These are phyloP conservation scores for Petrocephalus microphthalmus DNA, from an alignment of 2,113 vertebrate genomes.

Conservation along the genomic window DNA sequence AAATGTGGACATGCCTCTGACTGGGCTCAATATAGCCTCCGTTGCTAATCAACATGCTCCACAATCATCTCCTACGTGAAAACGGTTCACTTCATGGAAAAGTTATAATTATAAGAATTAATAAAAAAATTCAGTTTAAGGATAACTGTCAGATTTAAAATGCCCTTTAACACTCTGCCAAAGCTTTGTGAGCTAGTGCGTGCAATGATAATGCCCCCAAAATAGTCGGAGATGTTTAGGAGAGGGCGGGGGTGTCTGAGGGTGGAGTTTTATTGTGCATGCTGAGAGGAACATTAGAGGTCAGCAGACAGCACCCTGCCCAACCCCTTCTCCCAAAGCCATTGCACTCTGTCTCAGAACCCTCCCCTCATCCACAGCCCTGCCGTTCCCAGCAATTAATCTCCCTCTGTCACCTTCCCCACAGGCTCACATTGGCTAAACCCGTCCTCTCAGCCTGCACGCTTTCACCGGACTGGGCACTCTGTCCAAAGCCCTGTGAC, in stretches of 20 bases:
- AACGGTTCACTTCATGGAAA: background rate
- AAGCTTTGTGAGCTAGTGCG: background rate
- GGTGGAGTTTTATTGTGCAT: background rate
- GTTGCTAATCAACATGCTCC: background rate
- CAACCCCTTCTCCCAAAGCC: background rate
- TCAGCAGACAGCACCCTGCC: background rate
- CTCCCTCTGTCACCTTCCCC: conserved; percentile 3
- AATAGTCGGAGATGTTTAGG: background rate
- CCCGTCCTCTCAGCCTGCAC: background rate
- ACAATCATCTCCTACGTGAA: conserved; percentile 2
- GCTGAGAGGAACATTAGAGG: background rate
- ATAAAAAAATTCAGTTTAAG: background rate
- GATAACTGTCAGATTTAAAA: background rate
- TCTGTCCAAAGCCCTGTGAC: conserved; percentile 4
- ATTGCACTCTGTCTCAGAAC: background rate
- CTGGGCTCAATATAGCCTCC: conserved; percentile 2
- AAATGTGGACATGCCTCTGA: background rate
- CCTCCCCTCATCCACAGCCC: background rate
- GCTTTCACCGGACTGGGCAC: background rate
- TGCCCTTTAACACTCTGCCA: background rate
- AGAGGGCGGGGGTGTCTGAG: background rate
- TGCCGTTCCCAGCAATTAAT: background rate
- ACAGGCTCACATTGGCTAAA: background rate
- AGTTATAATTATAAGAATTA: background rate
- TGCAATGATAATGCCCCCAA: background rate